These are phyloP conservation scores for Leuciscus waleckii DNA, from an alignment of 2,797 vertebrate genomes.

Conservation along the genomic window DNA sequence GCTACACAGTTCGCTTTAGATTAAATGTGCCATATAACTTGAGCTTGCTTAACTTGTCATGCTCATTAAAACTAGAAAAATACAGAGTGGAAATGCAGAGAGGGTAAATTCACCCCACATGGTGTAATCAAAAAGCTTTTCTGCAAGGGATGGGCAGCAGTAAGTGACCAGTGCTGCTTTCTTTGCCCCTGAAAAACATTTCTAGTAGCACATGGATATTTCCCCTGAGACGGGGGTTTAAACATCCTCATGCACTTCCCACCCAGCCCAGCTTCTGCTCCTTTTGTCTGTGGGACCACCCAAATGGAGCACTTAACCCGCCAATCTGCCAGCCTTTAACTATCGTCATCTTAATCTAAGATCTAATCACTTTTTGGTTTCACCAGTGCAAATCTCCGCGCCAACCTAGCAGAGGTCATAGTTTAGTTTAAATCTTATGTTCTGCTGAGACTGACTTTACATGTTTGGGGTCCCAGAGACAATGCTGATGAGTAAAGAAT, in stretches of 20 bases:
- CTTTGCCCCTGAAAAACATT: slow-evolving; percentile 62
- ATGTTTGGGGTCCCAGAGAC: not conserved
- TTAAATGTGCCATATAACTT: slow-evolving; percentile 35
- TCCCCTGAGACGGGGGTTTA: slow-evolving; percentile 71
- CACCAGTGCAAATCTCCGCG: slow-evolving; percentile 21
- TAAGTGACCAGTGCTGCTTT: slow-evolving; percentile 37
- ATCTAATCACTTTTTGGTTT: slow-evolving; percentile 45
- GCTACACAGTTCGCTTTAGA: slow-evolving; percentile 29
- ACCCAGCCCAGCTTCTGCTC: slow-evolving; percentile 66
- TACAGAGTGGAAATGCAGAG: not conserved
- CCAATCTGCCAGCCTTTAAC: slow-evolving; percentile 58
- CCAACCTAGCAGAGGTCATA: not conserved
- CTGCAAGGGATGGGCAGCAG: slow-evolving; percentile 7
- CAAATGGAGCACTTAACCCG: slow-evolving; percentile 64
- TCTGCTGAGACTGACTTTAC: not conserved
- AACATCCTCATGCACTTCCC: slow-evolving; percentile 53
- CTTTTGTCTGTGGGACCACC: slow-evolving; percentile 75
- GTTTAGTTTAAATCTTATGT: not conserved
- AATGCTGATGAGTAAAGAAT: not conserved
- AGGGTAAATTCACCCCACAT: slow-evolving; percentile 26
- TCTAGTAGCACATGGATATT: slow-evolving; percentile 72
- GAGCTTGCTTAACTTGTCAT: slow-evolving; percentile 33
- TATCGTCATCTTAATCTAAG: slow-evolving; percentile 50
- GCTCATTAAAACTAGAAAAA: slow-evolving; percentile 26
- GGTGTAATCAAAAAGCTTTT: slow-evolving; percentile 22